A percentile compares a stretch with the other conserved stretches of the same genome.
Conservation (phyloP, 1,140 invertebrate genomes). For the Drosophila watanabei region DNA sequence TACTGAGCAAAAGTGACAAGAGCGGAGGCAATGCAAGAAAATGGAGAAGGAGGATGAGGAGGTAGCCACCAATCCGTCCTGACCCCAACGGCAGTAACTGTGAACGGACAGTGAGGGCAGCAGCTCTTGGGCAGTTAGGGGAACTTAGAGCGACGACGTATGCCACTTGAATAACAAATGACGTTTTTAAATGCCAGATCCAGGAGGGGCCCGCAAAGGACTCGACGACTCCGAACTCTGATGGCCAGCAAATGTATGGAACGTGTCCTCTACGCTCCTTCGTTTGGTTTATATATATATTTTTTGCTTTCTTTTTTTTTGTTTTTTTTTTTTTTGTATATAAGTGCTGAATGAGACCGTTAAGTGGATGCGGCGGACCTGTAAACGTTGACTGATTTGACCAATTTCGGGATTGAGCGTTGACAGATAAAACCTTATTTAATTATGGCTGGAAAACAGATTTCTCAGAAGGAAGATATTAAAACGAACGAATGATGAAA, state of each 20-base stretch:
- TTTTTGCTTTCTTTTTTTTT: background rate
- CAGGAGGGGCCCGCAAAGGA: constrained; percentile 30
- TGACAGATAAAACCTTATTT: constrained; percentile 22
- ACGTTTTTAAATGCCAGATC: constrained; percentile 78
- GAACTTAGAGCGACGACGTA: constrained; percentile 80
- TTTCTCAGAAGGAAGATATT: background rate
- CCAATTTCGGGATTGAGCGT: constrained; percentile 49
- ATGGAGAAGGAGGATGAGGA: background rate
- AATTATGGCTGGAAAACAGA: constrained; percentile 18
- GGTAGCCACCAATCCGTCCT: constrained; percentile 4
- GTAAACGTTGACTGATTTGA: constrained; percentile 67
- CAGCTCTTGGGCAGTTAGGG: constrained; percentile 67
- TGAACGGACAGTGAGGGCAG: constrained; percentile 64
- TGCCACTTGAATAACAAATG: constrained; percentile 84
- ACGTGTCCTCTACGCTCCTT: constrained; percentile 61
- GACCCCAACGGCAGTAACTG: constrained; percentile 42
- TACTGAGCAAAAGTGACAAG: constrained; percentile 5
- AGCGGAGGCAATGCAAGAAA: background rate
- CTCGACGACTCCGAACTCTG: constrained; percentile 43
- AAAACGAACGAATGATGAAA: too few relatives aligned
- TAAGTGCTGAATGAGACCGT: constrained; percentile 50
- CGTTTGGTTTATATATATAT: constrained; percentile 28
- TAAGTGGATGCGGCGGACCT: constrained; percentile 66
- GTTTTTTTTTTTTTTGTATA: background rate
- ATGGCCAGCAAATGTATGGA: constrained; percentile 75